Percentiles rank a stretch among this genome's conserved stretches.
Conservation (phyloP, 2,888 invertebrate species). For the Drosophila barbarae region DNA sequence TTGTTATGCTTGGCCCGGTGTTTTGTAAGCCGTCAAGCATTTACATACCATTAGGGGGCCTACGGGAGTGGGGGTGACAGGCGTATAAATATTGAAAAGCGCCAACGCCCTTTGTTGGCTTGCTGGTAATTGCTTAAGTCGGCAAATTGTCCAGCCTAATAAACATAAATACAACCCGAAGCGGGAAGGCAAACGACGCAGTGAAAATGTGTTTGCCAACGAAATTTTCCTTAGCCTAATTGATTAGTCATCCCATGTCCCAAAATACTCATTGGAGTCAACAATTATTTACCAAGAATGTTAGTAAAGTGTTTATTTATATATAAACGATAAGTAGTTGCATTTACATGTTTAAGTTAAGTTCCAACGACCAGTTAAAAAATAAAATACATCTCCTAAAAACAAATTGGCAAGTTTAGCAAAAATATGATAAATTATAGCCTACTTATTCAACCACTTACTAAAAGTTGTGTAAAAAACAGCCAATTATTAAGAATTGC, state of each 20-base stretch:
- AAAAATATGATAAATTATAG: neutral
- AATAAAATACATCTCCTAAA: neutral
- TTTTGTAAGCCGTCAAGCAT: constrained; percentile 56
- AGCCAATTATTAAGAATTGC: no score
- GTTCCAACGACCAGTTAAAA: no score
- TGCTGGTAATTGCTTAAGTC: constrained; percentile 68
- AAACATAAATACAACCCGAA: constrained; percentile 63
- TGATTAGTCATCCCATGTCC: constrained; percentile 4
- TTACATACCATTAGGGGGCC: constrained; percentile 62
- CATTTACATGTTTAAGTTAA: neutral
- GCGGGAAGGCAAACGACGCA: neutral
- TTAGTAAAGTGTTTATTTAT: neutral
- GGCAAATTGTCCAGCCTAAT: constrained; percentile 68
- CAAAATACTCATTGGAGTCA: neutral
- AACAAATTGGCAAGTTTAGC: neutral
- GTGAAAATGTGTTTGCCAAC: constrained; percentile 18
- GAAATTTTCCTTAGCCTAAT: constrained; percentile 6
- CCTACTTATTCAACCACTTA: no score
- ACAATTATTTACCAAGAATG: neutral
- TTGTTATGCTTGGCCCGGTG: constrained; percentile 42
- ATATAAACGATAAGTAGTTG: neutral
- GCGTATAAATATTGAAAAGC: constrained; percentile 71
- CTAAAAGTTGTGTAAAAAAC: no score
- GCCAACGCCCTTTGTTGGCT: constrained; percentile 61
- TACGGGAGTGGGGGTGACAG: constrained; percentile 23